Evolutionary conservation across 2,888 invertebrate species (phyloP), one percentile per base, ranked within the genome.

Genomic region (Leptopilina drosophilae): DNA sequence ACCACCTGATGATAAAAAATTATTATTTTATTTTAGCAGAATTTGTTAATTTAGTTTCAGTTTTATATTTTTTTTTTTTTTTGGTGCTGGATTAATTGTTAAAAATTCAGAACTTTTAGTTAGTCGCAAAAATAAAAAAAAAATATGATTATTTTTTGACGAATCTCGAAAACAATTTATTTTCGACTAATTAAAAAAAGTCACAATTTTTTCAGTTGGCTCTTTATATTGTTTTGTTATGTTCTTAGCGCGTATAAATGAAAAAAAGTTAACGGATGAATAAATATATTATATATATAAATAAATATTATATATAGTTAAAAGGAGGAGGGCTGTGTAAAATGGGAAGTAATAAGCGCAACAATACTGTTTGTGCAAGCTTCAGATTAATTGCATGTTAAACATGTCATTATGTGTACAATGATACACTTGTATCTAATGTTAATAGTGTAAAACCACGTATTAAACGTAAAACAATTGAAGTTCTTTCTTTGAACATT

Each of bases 381-480:
- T 91, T 91, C 91, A 86, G 87, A 90, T 91, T 90, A 90, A 90
- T 91, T 91, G 89, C 91, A 91, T 91, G 91, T 91, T 91, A 91
- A 91, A 91, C 91, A 91, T 91, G 91, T 91, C 89, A 89, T 89
- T 90, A 89, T 89, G 87, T 88, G 88, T 90, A 89, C 85, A 87
- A 87, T 88, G 85, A 90, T 89, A 90, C 90, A 88, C 88, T 84
- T 86, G 87, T 90, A 89, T 88, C 90, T 88, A 73, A 89, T 89
- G 86, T 89, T 88, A 87, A 90, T 89, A 87, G 89, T 90, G 91
- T 89, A 87, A 87, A 87, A 85, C 82, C 85, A 87, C 87, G 88
- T 87, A 88, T 87, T 88, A 88, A 84, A 83, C 79, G 76, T 64
- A 83, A 33, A 83, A 83, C 78, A 78, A 88, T 87, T 87, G 85